These are phyloP conservation scores for Bagarius yarrelli DNA, from an alignment of 2,113 vertebrate species.

Conservation along the genomic window DNA sequence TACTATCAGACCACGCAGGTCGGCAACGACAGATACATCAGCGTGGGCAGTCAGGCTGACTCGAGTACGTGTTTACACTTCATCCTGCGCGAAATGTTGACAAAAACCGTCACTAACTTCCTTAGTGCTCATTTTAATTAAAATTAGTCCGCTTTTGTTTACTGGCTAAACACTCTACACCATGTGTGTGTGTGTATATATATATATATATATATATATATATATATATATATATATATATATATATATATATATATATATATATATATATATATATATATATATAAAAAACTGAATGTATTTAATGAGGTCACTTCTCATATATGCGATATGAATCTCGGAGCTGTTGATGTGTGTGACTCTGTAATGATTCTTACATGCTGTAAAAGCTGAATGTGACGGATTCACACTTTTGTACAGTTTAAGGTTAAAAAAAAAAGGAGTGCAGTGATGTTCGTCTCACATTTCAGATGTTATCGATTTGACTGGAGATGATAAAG, in stretches of 20 bases:
- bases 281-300: neutral
- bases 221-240: too few species aligned
- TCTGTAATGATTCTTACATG: neutral
- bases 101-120: too few species aligned
- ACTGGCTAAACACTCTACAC: too few species aligned
- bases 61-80: constrained; percentile 78
- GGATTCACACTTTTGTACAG: too few species aligned
- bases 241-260: too few species aligned
- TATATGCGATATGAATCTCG: neutral
- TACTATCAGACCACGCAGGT: constrained; percentile 93
- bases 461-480: constrained; percentile 90
- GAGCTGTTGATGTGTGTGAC: neutral
- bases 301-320: neutral
- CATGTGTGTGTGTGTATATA: too few species aligned
- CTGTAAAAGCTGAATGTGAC: neutral
- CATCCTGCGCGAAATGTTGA: neutral
- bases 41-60: constrained; percentile 95
- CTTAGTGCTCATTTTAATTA: neutral
- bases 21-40: constrained; percentile 93
- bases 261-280: too few species aligned
- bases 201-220: too few species aligned
- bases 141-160: neutral
- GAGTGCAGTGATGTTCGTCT: neutral
- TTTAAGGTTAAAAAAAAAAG: too few species aligned
- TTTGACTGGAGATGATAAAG: constrained; percentile 98